A percentile compares a stretch with the other conserved stretches of the same genome.
These are phyloP conservation scores for Cephonodes hylas DNA, from an alignment of 2,888 invertebrate genomes.

Conservation along the genomic window DNA sequence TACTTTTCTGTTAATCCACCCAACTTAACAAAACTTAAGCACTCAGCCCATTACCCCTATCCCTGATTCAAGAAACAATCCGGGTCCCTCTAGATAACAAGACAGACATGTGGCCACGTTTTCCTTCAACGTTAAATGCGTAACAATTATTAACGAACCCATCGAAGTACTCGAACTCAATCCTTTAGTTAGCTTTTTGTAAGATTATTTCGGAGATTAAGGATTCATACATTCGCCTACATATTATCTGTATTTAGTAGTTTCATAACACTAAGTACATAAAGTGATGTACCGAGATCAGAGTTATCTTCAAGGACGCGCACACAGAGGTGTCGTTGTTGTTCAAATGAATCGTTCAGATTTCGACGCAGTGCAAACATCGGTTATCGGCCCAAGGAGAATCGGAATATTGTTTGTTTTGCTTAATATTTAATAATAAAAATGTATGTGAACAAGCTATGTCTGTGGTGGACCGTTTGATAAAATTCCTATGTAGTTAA, in stretches of 20 bases:
- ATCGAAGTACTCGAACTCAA: no score
- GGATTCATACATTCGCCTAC: not conserved
- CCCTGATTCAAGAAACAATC: no score
- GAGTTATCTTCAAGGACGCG: slow-evolving; percentile 4
- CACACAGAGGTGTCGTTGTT: slow-evolving; percentile 11
- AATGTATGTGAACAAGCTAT: slow-evolving; percentile 5
- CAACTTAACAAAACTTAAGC: no score
- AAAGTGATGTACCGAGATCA: not conserved
- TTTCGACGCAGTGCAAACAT: slow-evolving; percentile 10
- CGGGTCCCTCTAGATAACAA: no score
- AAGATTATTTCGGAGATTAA: no score
- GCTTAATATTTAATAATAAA: slow-evolving; percentile 14
- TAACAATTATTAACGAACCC: no score
- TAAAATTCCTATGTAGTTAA: slow-evolving; percentile 9
- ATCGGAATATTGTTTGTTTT: slow-evolving; percentile 10
- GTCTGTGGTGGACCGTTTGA: not conserved
- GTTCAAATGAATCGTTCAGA: slow-evolving; percentile 8
- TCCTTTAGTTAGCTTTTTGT: no score
- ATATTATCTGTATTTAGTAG: not conserved
- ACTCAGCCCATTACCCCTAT: no score
- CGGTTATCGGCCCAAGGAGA: slow-evolving; percentile 6
- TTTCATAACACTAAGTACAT: not conserved
- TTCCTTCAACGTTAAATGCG: no score
- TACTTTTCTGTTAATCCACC: no score
- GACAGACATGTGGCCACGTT: no score